phyloP scores from a whole-genome alignment of 2,113 vertebrate genomes.

The Pimephales promelas region DNA sequence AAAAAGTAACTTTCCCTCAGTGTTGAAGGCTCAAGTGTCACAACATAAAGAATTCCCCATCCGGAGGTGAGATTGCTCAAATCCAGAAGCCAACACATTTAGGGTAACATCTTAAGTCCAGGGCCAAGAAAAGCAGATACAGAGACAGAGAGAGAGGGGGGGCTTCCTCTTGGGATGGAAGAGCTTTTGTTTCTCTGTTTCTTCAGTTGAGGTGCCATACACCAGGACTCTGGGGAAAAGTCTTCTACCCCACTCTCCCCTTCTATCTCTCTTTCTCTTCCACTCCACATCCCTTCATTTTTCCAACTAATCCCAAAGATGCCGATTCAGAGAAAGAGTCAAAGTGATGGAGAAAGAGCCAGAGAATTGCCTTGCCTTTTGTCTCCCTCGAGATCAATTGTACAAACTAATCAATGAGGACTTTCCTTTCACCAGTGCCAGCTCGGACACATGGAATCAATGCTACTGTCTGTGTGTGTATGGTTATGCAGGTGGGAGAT shows the following conservation, averaged over 20 bases:
- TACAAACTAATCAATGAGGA: constrained; percentile 74
- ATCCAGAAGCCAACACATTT: constrained; percentile 62
- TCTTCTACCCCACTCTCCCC: constrained; percentile 40
- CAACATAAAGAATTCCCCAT: constrained; percentile 45
- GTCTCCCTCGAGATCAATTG: constrained; percentile 75
- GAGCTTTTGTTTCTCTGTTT: constrained; percentile 51
- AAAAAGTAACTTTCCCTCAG: constrained; percentile 32
- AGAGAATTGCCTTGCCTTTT: constrained; percentile 60
- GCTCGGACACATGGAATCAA: constrained; percentile 67
- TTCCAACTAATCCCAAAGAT: constrained; percentile 65
- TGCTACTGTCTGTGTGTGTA: constrained; percentile 45
- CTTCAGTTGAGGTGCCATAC: constrained; percentile 56
- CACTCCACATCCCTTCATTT: constrained; percentile 51
- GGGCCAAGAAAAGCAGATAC: constrained; percentile 59
- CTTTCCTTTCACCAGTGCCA: constrained; percentile 60
- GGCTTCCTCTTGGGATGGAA: constrained; percentile 56
- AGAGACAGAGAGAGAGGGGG: neutral
- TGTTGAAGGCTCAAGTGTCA: constrained; percentile 46
- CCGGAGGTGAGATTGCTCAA: constrained; percentile 46
- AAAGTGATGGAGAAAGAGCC: constrained; percentile 26
- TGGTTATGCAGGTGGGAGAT: constrained; percentile 40
- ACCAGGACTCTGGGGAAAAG: constrained; percentile 45
- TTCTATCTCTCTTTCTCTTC: constrained; percentile 21
- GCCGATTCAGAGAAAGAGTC: constrained; percentile 60
- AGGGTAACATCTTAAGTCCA: constrained; percentile 55